Conservation (phyloP, 2,888 invertebrate genomes). For the Xylota sylvarum region DNA sequence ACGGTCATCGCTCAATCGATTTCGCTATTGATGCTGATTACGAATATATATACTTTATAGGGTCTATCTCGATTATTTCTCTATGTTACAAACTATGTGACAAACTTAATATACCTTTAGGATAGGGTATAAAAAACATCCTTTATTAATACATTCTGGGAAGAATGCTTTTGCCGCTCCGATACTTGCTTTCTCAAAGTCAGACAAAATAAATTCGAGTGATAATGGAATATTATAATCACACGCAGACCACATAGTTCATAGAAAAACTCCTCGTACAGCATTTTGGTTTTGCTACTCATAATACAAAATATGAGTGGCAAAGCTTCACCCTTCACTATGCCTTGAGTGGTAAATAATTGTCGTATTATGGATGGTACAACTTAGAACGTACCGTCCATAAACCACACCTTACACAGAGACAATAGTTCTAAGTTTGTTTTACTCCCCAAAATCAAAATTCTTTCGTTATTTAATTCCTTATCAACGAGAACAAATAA, state of each 20-base stretch:
- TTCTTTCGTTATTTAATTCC: constrained; percentile 10
- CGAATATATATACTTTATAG: too few relatives aligned
- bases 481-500: constrained; percentile 2
- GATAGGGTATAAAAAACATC: too few relatives aligned
- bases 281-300: constrained; percentile 29
- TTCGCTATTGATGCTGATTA: too few relatives aligned
- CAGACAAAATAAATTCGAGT: constrained; percentile 19
- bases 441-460: constrained; percentile 15
- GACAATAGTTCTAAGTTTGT: constrained; percentile 32
- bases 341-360: constrained; percentile 19
- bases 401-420: constrained; percentile 31
- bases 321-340: constrained; percentile 21
- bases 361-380: constrained; percentile 41
- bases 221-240: constrained; percentile 23
- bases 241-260: constrained; percentile 25
- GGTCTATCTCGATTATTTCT: too few relatives aligned
- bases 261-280: constrained; percentile 46
- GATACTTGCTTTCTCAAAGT: constrained; percentile 15
- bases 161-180: constrained; percentile 11
- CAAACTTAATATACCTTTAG: too few relatives aligned
- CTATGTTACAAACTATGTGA: too few relatives aligned
- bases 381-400: constrained; percentile 38
- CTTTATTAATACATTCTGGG: constrained; percentile 11
- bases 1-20: too few relatives aligned
- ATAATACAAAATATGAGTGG: constrained; percentile 32